Conservation (phyloP, 2,113 vertebrate genomes). For the Cavia porcellus region DNA sequence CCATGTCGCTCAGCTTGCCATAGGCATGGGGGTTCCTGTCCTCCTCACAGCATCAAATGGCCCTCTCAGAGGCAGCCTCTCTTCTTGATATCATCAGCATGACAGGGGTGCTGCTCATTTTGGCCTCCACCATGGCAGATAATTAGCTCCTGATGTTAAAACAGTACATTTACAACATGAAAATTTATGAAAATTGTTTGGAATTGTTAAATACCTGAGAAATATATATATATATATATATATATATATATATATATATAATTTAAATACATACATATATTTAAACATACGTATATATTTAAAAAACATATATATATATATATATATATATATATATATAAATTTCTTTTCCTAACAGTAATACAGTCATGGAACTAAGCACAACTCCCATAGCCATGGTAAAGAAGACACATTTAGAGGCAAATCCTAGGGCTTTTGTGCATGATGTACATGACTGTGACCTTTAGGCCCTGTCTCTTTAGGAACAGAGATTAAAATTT, state of each 20-base stretch:
- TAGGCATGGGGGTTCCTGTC: background rate
- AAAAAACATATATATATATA: background rate
- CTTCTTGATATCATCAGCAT: background rate
- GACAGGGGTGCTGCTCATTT: background rate
- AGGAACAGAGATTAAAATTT: constrained; percentile 10
- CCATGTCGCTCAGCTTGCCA: background rate
- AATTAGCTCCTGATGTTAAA: constrained; percentile 22
- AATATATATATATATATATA: background rate
- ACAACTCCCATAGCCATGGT: background rate
- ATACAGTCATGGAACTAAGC: background rate
- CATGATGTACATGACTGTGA: background rate
- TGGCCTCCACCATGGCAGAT: background rate
- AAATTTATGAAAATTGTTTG: constrained; percentile 30
- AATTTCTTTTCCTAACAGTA: background rate
- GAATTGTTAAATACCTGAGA: background rate
- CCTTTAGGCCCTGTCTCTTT: background rate
- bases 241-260: background rate
- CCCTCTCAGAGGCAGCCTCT: background rate
- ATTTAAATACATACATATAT: background rate
- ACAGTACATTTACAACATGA: background rate
- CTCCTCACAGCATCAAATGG: background rate
- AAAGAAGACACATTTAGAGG: constrained; percentile 11
- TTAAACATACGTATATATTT: background rate
- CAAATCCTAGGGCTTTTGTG: background rate
- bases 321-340: background rate